Conservation (phyloP, 2,797 vertebrate genomes). For the Pipistrellus kuhlii region DNA sequence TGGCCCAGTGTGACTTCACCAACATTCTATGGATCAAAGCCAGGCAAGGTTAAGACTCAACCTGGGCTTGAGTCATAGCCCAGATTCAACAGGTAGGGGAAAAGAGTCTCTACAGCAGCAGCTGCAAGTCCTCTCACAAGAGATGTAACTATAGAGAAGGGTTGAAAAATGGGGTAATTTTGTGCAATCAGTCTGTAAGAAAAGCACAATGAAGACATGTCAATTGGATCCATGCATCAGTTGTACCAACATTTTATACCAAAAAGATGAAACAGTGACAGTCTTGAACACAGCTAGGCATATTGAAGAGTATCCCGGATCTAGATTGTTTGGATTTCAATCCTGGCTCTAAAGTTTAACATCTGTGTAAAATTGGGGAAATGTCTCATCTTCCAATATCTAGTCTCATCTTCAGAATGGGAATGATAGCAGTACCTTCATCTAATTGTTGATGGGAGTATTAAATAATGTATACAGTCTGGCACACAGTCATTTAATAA, state of each 20-base stretch:
- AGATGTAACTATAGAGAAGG: not conserved
- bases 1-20: not conserved
- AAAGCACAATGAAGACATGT: not conserved
- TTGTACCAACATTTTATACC: slow-evolving; percentile 22
- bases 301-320: not conserved
- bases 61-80: not conserved
- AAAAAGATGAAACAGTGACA: not conserved
- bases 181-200: not conserved
- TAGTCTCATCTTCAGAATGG: not conserved
- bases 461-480: not conserved
- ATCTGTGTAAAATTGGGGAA: not conserved
- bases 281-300: not conserved
- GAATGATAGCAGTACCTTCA: not conserved
- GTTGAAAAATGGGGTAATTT: not conserved
- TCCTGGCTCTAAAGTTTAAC: not conserved
- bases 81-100: not conserved
- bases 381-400: not conserved
- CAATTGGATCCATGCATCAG: not conserved
- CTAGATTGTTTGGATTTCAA: not conserved
- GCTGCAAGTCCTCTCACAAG: not conserved
- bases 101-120: not conserved
- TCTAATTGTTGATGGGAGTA: not conserved
- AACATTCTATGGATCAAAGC: not conserved
- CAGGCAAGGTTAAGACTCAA: not conserved
- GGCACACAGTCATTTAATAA: not conserved